These are phyloP conservation scores for Notechis scutatus DNA, from an alignment of 2,113 vertebrate genomes.

Conservation along the genomic window DNA sequence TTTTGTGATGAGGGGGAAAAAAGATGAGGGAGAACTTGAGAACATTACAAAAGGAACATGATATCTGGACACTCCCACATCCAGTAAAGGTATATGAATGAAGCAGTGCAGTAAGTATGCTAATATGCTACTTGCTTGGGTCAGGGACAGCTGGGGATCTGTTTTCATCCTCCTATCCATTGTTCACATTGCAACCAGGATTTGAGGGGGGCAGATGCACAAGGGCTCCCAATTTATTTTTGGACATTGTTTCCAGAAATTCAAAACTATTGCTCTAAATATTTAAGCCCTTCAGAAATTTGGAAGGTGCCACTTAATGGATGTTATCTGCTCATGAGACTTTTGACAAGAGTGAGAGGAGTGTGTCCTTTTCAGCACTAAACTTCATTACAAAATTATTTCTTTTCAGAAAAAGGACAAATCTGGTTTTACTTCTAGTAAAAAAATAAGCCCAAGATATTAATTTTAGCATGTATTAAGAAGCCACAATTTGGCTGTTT, in stretches of 20 bases:
- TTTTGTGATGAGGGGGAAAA: not conserved
- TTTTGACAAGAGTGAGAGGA: not conserved
- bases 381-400: not conserved
- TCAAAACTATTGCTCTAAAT: not conserved
- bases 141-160: not conserved
- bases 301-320: not conserved
- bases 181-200: not conserved
- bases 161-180: not conserved
- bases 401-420: not conserved
- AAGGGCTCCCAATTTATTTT: not conserved
- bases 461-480: not conserved
- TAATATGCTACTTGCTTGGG: not conserved
- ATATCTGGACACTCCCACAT: not conserved
- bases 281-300: not conserved
- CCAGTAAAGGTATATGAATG: not conserved
- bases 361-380: not conserved
- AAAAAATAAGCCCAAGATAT: not conserved
- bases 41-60: not conserved
- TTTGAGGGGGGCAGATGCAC: not conserved
- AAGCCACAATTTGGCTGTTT: not conserved
- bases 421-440: not conserved
- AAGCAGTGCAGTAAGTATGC: not conserved
- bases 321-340: not conserved
- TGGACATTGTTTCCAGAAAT: not conserved
- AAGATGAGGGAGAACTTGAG: not conserved